Evolutionary conservation across 2,797 vertebrate genomes (phyloP), one percentile per base, ranked within the genome.

Genomic region (Gadopsis marmoratus): DNA sequence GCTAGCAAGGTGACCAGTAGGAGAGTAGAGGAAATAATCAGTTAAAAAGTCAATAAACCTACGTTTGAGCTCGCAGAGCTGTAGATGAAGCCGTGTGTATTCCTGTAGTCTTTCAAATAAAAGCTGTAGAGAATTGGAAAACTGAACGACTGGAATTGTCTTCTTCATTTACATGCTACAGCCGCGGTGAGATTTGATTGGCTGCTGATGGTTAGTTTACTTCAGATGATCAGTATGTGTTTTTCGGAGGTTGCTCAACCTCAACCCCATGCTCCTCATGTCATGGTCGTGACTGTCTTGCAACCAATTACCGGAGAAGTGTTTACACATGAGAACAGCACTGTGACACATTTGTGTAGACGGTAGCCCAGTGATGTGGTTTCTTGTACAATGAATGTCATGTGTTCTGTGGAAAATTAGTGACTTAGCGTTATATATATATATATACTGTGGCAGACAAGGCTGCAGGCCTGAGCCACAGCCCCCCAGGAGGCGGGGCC

Each of bases 71-170:
- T 65, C 72, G 19, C 63, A 17, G 70, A 55, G 45, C 45, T 79
- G 58, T 60, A 62, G 16, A 53, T 10, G 3, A 65, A 68, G 17
- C 5, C 31, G 26, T 76, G 63, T 84, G 62, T 84, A 53, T 79
- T 79, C 66, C 23, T 82, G 62, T 84, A 70, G 69, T 77, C 74
- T 79, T 82, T 83, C 60, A 71, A 87, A 87, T 87, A 84, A 90
- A 90, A 73, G 51, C 16, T 5, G 39, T 63, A 54, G 67, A 80
- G 48, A 74, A 77, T 11, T 39, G 41, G n/a, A 74, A 70, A 77
- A 53, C 26, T 4, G n/a, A 58, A 23, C 0, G 54, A 69, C 41
- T 86, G 50, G 48, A n/a, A 31, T 17, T 31, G 13, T 66, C 4
- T 65, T 63, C 7, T 39, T 50, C 9, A 62, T 63, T 64, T 10